Percentiles rank a stretch among this genome's conserved stretches.
Conservation (phyloP, 2,113 vertebrate species). For the Pachyramphus minor region DNA sequence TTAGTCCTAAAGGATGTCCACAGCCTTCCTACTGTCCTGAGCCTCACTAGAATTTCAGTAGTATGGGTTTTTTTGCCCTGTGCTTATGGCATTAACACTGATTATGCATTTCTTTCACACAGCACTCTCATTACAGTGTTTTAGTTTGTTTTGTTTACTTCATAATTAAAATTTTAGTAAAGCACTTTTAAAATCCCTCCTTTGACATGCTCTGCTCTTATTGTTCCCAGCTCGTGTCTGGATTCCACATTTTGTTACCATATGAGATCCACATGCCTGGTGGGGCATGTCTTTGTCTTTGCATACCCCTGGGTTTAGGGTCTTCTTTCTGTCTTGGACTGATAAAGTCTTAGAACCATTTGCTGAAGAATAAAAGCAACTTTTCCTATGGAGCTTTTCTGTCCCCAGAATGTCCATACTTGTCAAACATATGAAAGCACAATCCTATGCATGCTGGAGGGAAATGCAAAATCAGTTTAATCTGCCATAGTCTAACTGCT, state of each 20-base stretch:
- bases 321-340: neutral
- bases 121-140: neutral
- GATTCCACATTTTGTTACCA: neutral
- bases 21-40: neutral
- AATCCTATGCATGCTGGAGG: neutral
- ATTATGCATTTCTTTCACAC: neutral
- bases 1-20: neutral
- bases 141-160: neutral
- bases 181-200: neutral
- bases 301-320: neutral
- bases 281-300: neutral
- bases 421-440: slow-evolving; percentile 1
- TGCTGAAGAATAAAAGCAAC: neutral
- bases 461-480: neutral
- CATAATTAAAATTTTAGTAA: slow-evolving; percentile 9
- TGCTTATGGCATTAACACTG: neutral
- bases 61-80: neutral
- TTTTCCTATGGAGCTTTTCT: neutral
- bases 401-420: neutral
- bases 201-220: neutral
- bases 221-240: neutral
- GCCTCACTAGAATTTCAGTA: neutral
- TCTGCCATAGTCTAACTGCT: neutral
- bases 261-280: neutral
- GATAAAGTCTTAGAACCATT: neutral